Evolutionary conservation across 2,797 vertebrate species (phyloP), one percentile per base, ranked within the genome.

Genomic region (Argentina silus): DNA sequence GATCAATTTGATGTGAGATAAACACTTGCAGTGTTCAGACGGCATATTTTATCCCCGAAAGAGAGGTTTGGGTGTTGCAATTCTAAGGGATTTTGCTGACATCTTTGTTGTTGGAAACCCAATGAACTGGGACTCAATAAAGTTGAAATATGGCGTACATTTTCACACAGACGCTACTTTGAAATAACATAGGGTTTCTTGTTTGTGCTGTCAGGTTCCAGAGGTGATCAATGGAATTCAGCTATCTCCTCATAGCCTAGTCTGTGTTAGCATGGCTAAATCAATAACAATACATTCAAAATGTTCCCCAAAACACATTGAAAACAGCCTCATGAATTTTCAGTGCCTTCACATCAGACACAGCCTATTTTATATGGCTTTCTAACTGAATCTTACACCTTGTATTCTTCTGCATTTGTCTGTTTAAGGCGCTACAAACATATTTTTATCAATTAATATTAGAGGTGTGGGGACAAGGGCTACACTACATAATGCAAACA

Each of bases 1-100:
- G 87, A 89, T 92, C 86, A 88, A 86, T 91, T 85, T 90, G 78
- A 65, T 65, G 55, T 77, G 80, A 91, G 87, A 93, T 92, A 87
- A 89, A 92, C 91, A 89, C 85, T 81, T 88, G 76, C 74, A 36
- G 76, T 80, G 77, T 85, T 67, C 19, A 19, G 71, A 78, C 74
- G 79, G 82, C 79, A 84, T 90, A 86, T 87, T 89, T 89, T 87
- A 88, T 84, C 67, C 86, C 83, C 87, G 76, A 87, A 91, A 87
- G 80, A 85, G 79, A 68, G 61, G 75, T 45, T 66, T 53, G 65
- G 69, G 14, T 63, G 86, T 89, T 84, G 71, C 78, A 64, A 77
- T 75, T 62, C 63, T 10, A 72, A 83, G 80, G 82, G 45, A 3
- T 75, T 80, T 90, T 84, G 80, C 88, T 90, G 89, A 89, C 12